phyloP scores from a whole-genome alignment of 2,888 invertebrate genomes.

The Theretra japonica region DNA sequence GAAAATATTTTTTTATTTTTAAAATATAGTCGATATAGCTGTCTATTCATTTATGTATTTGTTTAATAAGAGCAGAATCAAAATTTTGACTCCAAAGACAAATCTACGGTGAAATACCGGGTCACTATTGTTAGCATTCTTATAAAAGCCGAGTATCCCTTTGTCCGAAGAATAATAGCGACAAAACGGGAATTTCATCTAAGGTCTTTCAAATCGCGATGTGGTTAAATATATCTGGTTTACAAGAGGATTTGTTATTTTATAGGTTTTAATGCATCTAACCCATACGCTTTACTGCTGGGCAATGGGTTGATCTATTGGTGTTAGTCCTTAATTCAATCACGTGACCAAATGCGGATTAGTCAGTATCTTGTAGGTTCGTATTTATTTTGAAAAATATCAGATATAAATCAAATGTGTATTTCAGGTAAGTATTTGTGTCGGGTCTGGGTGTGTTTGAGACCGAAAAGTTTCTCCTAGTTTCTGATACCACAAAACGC shows the following conservation, averaged over 20 bases:
- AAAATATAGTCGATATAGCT: slow-evolving; percentile 20
- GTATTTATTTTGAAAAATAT: too few species aligned
- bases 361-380: too few species aligned
- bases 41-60: slow-evolving; percentile 59
- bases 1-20: slow-evolving; percentile 39
- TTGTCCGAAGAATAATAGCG: slow-evolving; percentile 34
- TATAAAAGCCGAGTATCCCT: slow-evolving; percentile 53
- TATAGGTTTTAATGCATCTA: background rate
- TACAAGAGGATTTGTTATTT: background rate
- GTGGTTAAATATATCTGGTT: slow-evolving; percentile 2
- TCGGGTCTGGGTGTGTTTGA: too few species aligned
- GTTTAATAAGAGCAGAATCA: slow-evolving; percentile 76
- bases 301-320: too few species aligned
- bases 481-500: too few species aligned
- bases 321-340: background rate
- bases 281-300: too few species aligned
- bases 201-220: slow-evolving; percentile 17
- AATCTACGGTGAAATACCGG: slow-evolving; percentile 66
- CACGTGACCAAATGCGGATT: too few species aligned
- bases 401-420: too few species aligned
- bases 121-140: slow-evolving; percentile 59
- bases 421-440: too few species aligned
- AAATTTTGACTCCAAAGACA: slow-evolving; percentile 68
- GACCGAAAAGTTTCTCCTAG: too few species aligned
- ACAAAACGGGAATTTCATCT: slow-evolving; percentile 35